These are phyloP conservation scores for Leuciscus waleckii DNA, from an alignment of 2,797 vertebrate species.

Conservation along the genomic window DNA sequence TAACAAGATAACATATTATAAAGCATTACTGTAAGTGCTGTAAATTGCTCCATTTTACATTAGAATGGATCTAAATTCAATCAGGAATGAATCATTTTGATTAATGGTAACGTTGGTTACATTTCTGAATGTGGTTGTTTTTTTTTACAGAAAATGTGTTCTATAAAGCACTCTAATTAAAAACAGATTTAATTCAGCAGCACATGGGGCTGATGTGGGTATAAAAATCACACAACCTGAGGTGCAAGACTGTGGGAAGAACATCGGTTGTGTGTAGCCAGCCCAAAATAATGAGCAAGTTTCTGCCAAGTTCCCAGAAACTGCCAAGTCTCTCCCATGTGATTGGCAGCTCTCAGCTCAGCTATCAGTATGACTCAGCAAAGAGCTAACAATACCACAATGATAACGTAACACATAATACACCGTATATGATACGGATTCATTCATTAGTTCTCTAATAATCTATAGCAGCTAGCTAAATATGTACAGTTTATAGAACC, in stretches of 20 bases:
- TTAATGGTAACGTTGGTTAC: not conserved
- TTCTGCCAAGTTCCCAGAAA: not conserved
- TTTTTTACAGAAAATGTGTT: not conserved
- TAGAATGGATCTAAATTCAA: not conserved
- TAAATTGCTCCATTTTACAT: not conserved
- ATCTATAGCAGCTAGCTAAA: not conserved
- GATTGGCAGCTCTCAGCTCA: constrained; percentile 20
- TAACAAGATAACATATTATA: not conserved
- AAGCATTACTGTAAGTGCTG: not conserved
- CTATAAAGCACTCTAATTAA: not conserved
- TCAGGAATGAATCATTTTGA: not conserved
- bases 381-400: not conserved
- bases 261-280: not conserved
- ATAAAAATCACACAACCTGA: constrained; percentile 15
- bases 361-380: not conserved
- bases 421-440: not conserved
- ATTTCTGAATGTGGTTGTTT: constrained; percentile 12
- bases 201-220: not conserved
- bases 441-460: constrained; percentile 15
- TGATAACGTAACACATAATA: not conserved
- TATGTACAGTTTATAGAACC: not conserved
- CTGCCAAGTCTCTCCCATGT: constrained; percentile 16
- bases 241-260: constrained; percentile 27
- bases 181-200: not conserved
- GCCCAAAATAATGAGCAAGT: not conserved